Evolutionary conservation across 2,888 invertebrate genomes (phyloP).

Genomic region (Xanthia togata): DNA sequence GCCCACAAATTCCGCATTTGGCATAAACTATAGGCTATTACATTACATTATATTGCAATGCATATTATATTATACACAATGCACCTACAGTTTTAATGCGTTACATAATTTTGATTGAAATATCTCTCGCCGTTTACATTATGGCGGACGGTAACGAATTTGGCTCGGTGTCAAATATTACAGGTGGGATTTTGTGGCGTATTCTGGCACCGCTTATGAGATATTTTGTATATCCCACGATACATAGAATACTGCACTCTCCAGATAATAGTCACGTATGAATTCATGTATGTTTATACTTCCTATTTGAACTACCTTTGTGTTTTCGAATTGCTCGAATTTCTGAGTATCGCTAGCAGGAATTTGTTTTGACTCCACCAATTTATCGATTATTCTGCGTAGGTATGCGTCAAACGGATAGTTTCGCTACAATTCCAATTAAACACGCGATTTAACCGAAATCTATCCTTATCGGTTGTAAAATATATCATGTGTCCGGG

Average conservation of each 20-base stretch:
- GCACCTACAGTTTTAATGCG: background rate
- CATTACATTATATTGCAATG: too few species aligned
- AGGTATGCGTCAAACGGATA: conserved; percentile 11
- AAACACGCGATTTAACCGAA: conserved; percentile 21
- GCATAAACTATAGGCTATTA: conserved; percentile 6
- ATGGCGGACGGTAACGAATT: conserved; percentile 47
- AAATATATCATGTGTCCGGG: conserved; percentile 24
- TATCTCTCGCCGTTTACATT: conserved; percentile 50
- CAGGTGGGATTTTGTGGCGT: conserved; percentile 58
- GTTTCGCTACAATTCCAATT: conserved; percentile 22
- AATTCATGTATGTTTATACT: conserved; percentile 40
- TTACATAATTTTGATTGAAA: conserved; percentile 65
- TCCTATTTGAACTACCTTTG: conserved; percentile 27
- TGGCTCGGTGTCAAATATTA: conserved; percentile 62
- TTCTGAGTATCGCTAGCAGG: conserved; percentile 19
- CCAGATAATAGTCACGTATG: conserved; percentile 38
- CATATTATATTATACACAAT: conserved; percentile 3
- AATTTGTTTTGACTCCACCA: conserved; percentile 49
- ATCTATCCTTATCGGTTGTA: conserved; percentile 15
- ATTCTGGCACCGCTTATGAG: conserved; percentile 41
- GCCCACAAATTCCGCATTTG: conserved; percentile 16
- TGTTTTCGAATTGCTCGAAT: conserved; percentile 46
- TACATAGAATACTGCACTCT: conserved; percentile 41
- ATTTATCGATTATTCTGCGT: conserved; percentile 26
- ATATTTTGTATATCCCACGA: conserved; percentile 44